Conservation (phyloP, 1,140 invertebrate species). For the Heliconius himera region DNA sequence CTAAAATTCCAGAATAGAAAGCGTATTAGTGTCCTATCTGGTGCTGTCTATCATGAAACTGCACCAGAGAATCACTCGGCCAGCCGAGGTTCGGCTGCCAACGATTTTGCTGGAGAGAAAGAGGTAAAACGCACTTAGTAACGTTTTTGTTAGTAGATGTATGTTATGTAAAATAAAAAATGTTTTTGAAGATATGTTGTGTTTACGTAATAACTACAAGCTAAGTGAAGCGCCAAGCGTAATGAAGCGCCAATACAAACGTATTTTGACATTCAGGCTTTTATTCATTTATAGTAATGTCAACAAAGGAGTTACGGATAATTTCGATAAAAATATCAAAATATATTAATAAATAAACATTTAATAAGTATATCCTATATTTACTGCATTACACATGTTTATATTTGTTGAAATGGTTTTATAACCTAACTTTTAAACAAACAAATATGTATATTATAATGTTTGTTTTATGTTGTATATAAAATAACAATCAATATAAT, state of each 20-base stretch:
- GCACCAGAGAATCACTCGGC: constrained; percentile 70
- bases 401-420: constrained; percentile 1
- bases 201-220: constrained; percentile 77
- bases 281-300: constrained; percentile 48
- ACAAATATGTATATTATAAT: background rate
- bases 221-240: constrained; percentile 57
- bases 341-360: background rate
- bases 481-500: background rate
- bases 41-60: constrained; percentile 77
- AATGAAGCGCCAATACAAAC: constrained; percentile 44
- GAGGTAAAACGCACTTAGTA: constrained; percentile 68
- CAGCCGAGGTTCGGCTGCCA: constrained; percentile 69
- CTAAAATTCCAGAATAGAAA: constrained; percentile 91
- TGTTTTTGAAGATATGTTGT: constrained; percentile 59
- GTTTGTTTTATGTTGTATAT: background rate
- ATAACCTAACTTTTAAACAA: constrained; percentile 48
- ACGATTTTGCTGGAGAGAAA: constrained; percentile 76
- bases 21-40: constrained; percentile 87
- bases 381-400: background rate
- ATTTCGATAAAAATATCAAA: background rate
- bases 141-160: constrained; percentile 39
- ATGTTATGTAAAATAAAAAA: constrained; percentile 52
- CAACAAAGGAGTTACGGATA: constrained; percentile 53
- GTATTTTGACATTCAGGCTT: constrained; percentile 64
- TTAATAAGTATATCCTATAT: background rate